Base-by-base conservation (phyloP, 2,888 invertebrate genomes). In the Piscicola geometra region DNA sequence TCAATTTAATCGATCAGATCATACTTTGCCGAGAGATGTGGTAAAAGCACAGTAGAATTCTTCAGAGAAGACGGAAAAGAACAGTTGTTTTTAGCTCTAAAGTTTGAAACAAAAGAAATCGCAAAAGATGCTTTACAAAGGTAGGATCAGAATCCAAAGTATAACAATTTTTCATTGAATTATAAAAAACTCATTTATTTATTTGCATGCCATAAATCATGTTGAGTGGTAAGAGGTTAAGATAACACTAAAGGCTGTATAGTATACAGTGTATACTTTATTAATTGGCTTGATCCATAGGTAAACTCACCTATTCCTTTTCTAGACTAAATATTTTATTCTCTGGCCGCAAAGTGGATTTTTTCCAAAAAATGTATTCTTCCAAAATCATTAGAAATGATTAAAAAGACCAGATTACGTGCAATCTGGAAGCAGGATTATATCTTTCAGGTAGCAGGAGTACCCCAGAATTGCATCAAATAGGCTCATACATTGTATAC, bases 81-180 rank as follows among this genome's bases (percentile, higher is more conserved):
- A 35, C 73, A 76, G 66, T 77, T 80, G 3, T 80, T 76, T 72
- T 64, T 80, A 30, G 80, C 80, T 41, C 66, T 80, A 60, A 76
- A 75, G 75, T 80, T 80, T 78, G 80, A 79, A 71, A 75, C 75
- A 66, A 79, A 78, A 70, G 79, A 79, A 36, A 73, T 80, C 50
- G 80, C 80, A 32, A 80, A 78, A 60, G 80, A 80, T 18, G 75
- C 80, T 30, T 68, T 80, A 15, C 77, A 79, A 47, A 79, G 78
- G 80, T 80, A 64, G 52, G n/a, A n/a, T n/a, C n/a, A n/a, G n/a
- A n/a, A n/a, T n/a, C n/a, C n/a, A n/a, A n/a, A n/a, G n/a, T n/a
- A n/a, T n/a, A n/a, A n/a, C n/a, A n/a, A n/a, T n/a, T n/a, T n/a
- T n/a, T n/a, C n/a, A n/a, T n/a, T n/a, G n/a, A n/a, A n/a, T n/a